Evolutionary conservation across 2,888 invertebrate species (phyloP), one percentile per base, ranked within the genome.

Genomic region (Cheiracanthium punctorium): DNA sequence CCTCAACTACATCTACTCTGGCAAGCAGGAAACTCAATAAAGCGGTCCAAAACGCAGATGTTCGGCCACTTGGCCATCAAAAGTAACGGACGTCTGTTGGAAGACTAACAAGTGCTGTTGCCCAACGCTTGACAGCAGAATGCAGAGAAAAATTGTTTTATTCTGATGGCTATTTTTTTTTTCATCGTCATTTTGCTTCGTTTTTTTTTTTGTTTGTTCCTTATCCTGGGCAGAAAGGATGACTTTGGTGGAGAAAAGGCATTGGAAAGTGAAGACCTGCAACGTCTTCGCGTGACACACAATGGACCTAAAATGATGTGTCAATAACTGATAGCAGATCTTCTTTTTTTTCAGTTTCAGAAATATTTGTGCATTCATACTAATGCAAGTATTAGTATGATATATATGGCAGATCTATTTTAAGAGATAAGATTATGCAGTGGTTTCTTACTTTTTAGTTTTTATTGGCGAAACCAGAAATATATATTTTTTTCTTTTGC

Each of bases 81-180:
- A 58, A 43, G 67, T 71, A 76, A 85, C 73, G 84, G 84, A 79
- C 84, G 79, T 76, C 75, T 58, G 79, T 41, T 69, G 58, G 77
- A 73, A 79, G 20, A 33, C 77, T 74, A 84, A 79, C 79, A 79
- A 79, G 84, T 85, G 79, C 48, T 79, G 76, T 85, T 85, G 74
- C 79, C 73, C 82, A 82, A 79, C 41, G 30, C 70, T 32, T 77
- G 77, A 84, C 72, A 82, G 73, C 67, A 82, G 65, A 84, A 74
- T 73, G 79, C 24, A 58, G 20, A 58, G 58, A 58, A 58, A 58
- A 58, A 58, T 58, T 58, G 58, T 58, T 58, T 58, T 58, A 58
- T 58, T 58, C 58, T 5, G 24, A 58, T 1, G 2, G 5, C 4
- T n/a, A 14, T 17, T 48, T 5, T 17, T 48, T 17, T 17, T 17